Base-by-base conservation (phyloP, 2,888 invertebrate genomes). In the Microplitis manilae region DNA sequence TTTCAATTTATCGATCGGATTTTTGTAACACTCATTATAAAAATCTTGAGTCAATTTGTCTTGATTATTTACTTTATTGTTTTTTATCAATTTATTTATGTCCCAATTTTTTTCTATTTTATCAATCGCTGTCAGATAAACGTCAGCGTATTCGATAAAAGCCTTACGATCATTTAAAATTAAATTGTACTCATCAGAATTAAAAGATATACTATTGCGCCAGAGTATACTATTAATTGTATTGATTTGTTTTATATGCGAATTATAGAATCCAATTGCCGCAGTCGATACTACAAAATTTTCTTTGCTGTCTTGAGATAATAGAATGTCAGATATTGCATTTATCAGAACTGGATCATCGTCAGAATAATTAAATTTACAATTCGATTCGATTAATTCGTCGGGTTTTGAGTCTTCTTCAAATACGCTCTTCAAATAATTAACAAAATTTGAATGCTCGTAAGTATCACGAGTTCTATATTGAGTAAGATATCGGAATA, bases 121-220 rank as follows among this genome's bases (percentile, higher is more conserved):
- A 6, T 83, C 78, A 6, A 78, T 75, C 0, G 81, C 79, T 0
- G 76, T 73, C 0, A 84, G 68, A 30, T 88, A 89, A 1, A 81
- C 68, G 5, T 79, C 71, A 1, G 83, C 40, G 17, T 85, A 81
- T 70, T 75, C 82, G 50, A 79, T 81, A 50, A 88, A 73, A 7
- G 83, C 84, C 68, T 76, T 17, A 6, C 81, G 72, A 80, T 89
- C 89, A 60, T 85, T 88, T 5, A 62, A 76, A 67, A 78, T 79
- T 85, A 91, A 91, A 79, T 92, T 87, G 5, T 90, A 89, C 59
- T 90, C 88, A 5, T 89, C 83, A 0, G 91, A 88, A 68, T 92
- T 91, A 38, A 94, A 83, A 0, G 91, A 90, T 0, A 91, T 90
- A 69, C 92, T 91, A 85, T 94, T 94, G 76, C 91, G 92, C 94